Evolutionary conservation across 2,113 vertebrate genomes (phyloP).

Genomic region (Daubentonia madagascariensis): DNA sequence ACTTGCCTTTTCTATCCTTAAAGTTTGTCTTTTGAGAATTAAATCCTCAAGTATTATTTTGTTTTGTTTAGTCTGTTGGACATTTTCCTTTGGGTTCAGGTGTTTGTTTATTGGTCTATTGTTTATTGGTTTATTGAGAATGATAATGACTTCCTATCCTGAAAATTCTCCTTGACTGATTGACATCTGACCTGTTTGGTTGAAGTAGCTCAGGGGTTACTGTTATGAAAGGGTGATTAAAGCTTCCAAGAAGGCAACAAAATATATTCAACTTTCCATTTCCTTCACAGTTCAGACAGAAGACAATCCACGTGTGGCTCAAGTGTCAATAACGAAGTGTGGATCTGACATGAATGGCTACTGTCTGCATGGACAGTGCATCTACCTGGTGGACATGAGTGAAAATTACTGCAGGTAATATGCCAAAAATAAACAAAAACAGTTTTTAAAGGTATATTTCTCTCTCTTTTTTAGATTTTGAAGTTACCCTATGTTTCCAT

Average conservation of each 20-base stretch:
- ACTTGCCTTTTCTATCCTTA: background rate
- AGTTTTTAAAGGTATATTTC: background rate
- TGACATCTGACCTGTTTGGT: background rate
- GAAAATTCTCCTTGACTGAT: background rate
- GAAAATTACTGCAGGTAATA: slow-evolving; percentile 84
- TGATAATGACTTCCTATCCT: background rate
- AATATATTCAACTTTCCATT: background rate
- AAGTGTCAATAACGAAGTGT: slow-evolving; percentile 78
- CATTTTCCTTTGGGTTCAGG: background rate
- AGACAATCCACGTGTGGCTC: slow-evolving; percentile 77
- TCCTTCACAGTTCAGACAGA: slow-evolving; percentile 79
- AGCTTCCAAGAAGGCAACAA: background rate
- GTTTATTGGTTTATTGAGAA: background rate
- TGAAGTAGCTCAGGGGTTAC: background rate
- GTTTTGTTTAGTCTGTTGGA: background rate
- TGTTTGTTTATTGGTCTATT: background rate
- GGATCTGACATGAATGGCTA: slow-evolving; percentile 82
- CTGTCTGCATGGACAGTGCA: slow-evolving; percentile 86
- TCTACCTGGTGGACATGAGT: slow-evolving; percentile 82
- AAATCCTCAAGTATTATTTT: background rate
- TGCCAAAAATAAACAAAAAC: background rate
- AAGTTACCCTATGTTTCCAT: background rate
- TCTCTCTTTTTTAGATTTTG: background rate
- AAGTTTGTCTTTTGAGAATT: background rate
- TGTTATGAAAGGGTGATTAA: background rate